These are phyloP conservation scores for Lymantria monacha DNA, from an alignment of 2,888 invertebrate genomes.

Conservation along the genomic window DNA sequence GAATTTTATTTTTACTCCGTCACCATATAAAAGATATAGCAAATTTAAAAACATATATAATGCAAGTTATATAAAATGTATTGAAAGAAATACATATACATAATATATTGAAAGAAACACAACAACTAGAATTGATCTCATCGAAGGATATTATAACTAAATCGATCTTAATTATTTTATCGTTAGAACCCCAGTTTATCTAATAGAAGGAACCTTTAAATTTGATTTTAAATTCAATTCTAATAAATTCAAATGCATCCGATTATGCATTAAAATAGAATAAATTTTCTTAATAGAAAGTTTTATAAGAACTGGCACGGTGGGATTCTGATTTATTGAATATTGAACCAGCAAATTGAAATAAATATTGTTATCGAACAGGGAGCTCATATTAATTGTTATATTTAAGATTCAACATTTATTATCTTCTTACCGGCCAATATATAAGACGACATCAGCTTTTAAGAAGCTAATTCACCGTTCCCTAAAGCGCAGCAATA, in stretches of 20 bases:
- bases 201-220: not conserved
- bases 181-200: constrained; percentile 8
- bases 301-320: constrained; percentile 2
- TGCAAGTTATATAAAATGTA: too few species aligned
- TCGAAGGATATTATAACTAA: constrained; percentile 2
- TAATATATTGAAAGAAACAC: too few species aligned
- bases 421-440: constrained; percentile 23
- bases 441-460: constrained; percentile 48
- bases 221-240: constrained; percentile 5
- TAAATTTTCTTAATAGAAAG: constrained; percentile 4
- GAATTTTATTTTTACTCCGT: too few species aligned
- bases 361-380: constrained; percentile 18
- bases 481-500: constrained; percentile 48
- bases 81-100: too few species aligned
- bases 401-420: constrained; percentile 18
- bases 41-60: too few species aligned
- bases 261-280: constrained; percentile 7
- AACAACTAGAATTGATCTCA: constrained; percentile 1
- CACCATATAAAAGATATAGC: too few species aligned
- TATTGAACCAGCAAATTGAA: constrained; percentile 15
- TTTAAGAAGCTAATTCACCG: constrained; percentile 59
- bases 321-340: constrained; percentile 20
- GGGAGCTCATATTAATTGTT: constrained; percentile 10
- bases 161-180: constrained; percentile 21
- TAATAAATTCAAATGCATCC: constrained; percentile 11